Percentiles rank a stretch among this genome's conserved stretches.
Conservation (phyloP, 2,113 vertebrate species). For the Caranx melampygus region DNA sequence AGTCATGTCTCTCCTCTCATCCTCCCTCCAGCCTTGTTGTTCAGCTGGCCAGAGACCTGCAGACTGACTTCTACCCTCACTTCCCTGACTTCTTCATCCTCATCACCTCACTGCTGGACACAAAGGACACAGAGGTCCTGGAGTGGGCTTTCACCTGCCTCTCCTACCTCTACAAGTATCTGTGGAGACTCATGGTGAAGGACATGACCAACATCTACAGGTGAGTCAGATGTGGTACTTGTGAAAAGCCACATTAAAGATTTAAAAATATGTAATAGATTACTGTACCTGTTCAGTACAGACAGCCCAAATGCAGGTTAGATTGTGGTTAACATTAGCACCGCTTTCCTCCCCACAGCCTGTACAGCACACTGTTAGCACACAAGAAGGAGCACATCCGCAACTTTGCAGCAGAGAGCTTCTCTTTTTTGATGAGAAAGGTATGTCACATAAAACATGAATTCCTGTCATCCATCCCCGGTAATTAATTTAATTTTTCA, state of each 20-base stretch:
- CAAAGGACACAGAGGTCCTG: constrained; percentile 92
- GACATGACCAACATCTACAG: constrained; percentile 95
- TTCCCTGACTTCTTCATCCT: constrained; percentile 93
- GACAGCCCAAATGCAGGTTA: not conserved
- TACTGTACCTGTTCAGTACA: too few relatives aligned
- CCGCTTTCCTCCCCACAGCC: constrained; percentile 75
- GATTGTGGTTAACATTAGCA: not conserved
- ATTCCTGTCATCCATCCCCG: not conserved
- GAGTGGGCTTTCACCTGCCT: constrained; percentile 96
- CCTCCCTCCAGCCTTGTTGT: constrained; percentile 88
- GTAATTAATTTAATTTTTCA: not conserved
- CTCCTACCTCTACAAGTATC: constrained; percentile 97
- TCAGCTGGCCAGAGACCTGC: constrained; percentile 95
- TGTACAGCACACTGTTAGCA: constrained; percentile 93
- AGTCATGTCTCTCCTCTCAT: not conserved
- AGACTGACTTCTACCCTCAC: constrained; percentile 96
- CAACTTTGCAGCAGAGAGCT: constrained; percentile 98
- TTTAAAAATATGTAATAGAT: too few relatives aligned
- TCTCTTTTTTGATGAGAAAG: constrained; percentile 98
- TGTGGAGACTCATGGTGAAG: constrained; percentile 97
- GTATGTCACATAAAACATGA: constrained; percentile 72
- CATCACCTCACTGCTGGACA: constrained; percentile 91
- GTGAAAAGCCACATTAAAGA: not conserved
- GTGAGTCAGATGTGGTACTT: constrained; percentile 71
- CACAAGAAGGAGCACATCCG: constrained; percentile 96